Conservation (phyloP, 1,140 invertebrate genomes). For the Portunus trituberculatus region DNA sequence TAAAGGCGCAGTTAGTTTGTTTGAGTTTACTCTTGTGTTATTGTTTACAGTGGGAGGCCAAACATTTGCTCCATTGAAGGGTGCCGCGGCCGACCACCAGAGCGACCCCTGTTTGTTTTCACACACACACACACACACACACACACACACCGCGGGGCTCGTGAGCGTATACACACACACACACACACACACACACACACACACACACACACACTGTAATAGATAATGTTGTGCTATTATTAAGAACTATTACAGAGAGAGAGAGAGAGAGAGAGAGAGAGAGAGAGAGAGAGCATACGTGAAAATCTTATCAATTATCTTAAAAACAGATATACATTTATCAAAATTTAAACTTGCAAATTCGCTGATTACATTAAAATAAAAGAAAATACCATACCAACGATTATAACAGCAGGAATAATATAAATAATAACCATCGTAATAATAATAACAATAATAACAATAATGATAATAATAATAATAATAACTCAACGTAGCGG, state of each 20-base stretch:
- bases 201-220: slow-evolving; percentile 24
- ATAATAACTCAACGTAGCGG: too few relatives aligned
- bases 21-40: slow-evolving; percentile 74
- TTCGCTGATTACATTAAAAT: not conserved
- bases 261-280: too few relatives aligned
- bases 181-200: slow-evolving; percentile 46
- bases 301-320: too few relatives aligned
- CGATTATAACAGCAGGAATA: not conserved
- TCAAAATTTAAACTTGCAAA: too few relatives aligned
- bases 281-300: too few relatives aligned
- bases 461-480: too few relatives aligned
- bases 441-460: too few relatives aligned
- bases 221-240: not conserved
- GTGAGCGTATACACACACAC: slow-evolving; percentile 16
- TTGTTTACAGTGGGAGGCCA: slow-evolving; percentile 74
- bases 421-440: not conserved
- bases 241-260: not conserved
- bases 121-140: slow-evolving; percentile 67
- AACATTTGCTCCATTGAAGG: slow-evolving; percentile 75
- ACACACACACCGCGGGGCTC: slow-evolving; percentile 1
- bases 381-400: not conserved
- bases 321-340: too few relatives aligned
- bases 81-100: slow-evolving; percentile 71
- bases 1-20: slow-evolving; percentile 75
- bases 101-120: slow-evolving; percentile 71